phyloP scores from a whole-genome alignment of 2,888 invertebrate genomes.

The Amphipyra tragopoginis region DNA sequence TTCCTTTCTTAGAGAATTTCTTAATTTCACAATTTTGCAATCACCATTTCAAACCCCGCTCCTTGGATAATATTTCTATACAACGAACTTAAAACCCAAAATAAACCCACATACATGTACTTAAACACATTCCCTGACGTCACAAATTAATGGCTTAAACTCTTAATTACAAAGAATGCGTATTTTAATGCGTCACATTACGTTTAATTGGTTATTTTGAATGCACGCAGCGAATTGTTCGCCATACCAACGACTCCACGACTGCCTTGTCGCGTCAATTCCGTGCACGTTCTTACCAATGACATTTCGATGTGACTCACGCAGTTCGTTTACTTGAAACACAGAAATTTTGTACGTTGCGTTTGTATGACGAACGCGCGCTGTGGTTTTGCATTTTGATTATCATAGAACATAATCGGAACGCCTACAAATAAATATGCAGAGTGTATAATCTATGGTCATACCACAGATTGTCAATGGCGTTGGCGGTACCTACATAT shows the following conservation, averaged over 20 bases:
- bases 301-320: slow-evolving; percentile 64
- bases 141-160: no score
- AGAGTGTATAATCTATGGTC: no score
- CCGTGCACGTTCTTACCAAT: slow-evolving; percentile 60
- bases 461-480: no score
- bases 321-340: slow-evolving; percentile 64
- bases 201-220: slow-evolving; percentile 35
- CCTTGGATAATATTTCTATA: no score
- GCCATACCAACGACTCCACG: slow-evolving; percentile 29
- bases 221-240: slow-evolving; percentile 31
- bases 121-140: no score
- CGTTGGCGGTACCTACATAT: no score
- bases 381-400: slow-evolving; percentile 51
- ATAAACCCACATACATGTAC: no score
- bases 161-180: slow-evolving; percentile 1
- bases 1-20: no score
- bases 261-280: slow-evolving; percentile 48
- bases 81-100: no score
- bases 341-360: slow-evolving; percentile 57
- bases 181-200: slow-evolving; percentile 26
- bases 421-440: slow-evolving; percentile 34
- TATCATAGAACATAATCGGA: slow-evolving; percentile 44
- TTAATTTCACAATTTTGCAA: no score
- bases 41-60: no score
- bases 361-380: slow-evolving; percentile 47